Conservation (phyloP, 2,888 invertebrate genomes). For the Carabus problematicus region DNA sequence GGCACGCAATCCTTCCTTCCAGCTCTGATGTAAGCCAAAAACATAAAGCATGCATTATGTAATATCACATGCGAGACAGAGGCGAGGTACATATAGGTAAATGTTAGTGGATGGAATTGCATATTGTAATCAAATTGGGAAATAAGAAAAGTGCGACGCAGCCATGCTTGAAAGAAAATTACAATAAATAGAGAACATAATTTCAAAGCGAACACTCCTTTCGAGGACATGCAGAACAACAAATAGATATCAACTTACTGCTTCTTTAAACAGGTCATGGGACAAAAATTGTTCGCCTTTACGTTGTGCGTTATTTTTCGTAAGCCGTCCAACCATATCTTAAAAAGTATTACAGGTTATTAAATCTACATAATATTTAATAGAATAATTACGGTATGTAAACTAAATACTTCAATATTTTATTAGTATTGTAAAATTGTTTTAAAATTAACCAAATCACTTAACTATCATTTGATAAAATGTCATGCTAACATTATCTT, state of each 20-base stretch:
- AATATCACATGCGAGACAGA: slow-evolving; percentile 31
- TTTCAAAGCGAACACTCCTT: slow-evolving; percentile 27
- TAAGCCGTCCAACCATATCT: slow-evolving; percentile 96
- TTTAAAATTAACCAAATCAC: no score
- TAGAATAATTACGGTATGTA: background rate
- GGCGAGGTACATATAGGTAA: slow-evolving; percentile 14
- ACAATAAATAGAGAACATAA: slow-evolving; percentile 29
- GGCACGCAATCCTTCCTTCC: slow-evolving; percentile 88
- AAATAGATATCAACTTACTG: slow-evolving; percentile 81
- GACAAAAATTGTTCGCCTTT: slow-evolving; percentile 98
- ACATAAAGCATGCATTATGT: slow-evolving; percentile 41
- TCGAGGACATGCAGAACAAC: slow-evolving; percentile 12
- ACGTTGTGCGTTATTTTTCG: slow-evolving; percentile 97
- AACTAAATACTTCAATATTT: background rate
- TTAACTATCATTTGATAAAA: no score
- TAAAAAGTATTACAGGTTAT: slow-evolving; percentile 51
- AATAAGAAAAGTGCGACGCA: slow-evolving; percentile 25
- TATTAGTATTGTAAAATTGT: background rate
- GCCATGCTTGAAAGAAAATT: slow-evolving; percentile 27
- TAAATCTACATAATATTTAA: background rate
- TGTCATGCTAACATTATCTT: no score
- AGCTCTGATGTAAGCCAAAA: slow-evolving; percentile 72
- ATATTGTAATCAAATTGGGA: no score
- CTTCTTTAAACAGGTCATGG: slow-evolving; percentile 98
- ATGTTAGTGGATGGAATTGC: no score